Evolutionary conservation across 2,888 invertebrate genomes (phyloP), one percentile per base, ranked within the genome.

Genomic region (Agrotis puta): DNA sequence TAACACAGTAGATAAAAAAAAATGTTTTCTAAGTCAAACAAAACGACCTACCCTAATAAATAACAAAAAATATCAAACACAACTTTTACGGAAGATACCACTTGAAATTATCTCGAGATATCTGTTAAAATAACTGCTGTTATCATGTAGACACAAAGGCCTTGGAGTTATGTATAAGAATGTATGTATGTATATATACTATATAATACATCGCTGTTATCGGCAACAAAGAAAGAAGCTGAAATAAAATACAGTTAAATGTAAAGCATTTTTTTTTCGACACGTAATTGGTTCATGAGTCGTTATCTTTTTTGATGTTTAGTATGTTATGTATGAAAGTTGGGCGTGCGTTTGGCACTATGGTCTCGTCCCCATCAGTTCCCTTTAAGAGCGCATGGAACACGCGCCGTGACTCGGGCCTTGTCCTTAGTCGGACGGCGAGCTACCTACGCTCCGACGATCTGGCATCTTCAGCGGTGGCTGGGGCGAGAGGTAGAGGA

Each of bases 1-100:
- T 13, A 45, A 16, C 6, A 3, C 3, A 16, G 63, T 39, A 11
- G 39, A 39, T 39, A 39, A 39, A 39, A 39, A 39, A 39, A 33
- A 27, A 27, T 33, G n/a, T 33, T 33, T 58, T 33, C 22, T 22
- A 24, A n/a, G 48, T 47, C 18, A 5, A 14, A 24, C 48, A 65
- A 50, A 61, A 51, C 22, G 75, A 74, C 74, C 74, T 74, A 75
- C 62, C 75, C 27, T 63, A 74, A 75, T 67, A 58, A 24, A 39
- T 39, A 27, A 45, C n/a, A 33, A 51, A 13, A 24, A 24, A 22
- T n/a, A 39, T 77, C 20, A 16, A 33, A 59, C 43, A 53, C 43
- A 45, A 54, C 33, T 43, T n/a, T 18, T 18, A 56, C 24, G 16
- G 16, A 22, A 59, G 59, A 56, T 56, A 77, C 18, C 43, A 56